Evolutionary conservation across 2,113 vertebrate genomes (phyloP).

Genomic region (Protomyctophum bolini): DNA sequence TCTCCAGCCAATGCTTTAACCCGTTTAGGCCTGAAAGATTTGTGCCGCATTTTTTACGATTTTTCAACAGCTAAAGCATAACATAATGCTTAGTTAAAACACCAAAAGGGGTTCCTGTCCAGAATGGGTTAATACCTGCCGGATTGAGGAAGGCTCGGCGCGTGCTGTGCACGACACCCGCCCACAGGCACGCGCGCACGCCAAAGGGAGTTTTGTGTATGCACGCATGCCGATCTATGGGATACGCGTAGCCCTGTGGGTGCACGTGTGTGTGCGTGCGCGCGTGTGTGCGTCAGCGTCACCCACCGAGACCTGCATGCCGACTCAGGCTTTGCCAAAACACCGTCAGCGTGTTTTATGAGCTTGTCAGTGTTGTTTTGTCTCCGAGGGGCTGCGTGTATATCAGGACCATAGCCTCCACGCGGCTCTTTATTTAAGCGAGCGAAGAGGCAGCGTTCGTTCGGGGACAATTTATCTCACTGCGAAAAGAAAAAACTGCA

Average conservation of each 20-base stretch:
- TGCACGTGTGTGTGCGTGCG: conserved; percentile 20
- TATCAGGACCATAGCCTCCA: conserved; percentile 40
- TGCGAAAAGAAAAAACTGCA: neutral
- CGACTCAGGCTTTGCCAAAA: conserved; percentile 71
- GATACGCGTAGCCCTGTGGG: neutral
- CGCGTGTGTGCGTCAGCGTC: conserved; percentile 40
- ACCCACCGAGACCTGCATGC: conserved; percentile 59
- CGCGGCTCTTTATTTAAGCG: conserved; percentile 64
- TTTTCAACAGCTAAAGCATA: no score
- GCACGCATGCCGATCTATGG: no score
- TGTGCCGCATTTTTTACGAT: no score
- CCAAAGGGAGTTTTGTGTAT: no score
- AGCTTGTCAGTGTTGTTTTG: conserved; percentile 68
- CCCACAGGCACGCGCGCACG: no score
- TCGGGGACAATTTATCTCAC: conserved; percentile 35
- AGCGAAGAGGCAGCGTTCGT: conserved; percentile 37
- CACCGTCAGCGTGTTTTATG: conserved; percentile 74
- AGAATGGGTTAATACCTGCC: conserved; percentile 68
- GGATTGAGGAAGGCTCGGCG: conserved; percentile 42
- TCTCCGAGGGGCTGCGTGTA: conserved; percentile 47
- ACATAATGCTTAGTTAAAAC: no score
- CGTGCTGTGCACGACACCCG: neutral
- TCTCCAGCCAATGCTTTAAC: conserved; percentile 53
- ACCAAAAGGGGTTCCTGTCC: no score
- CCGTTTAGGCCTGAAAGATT: no score